Base-by-base conservation (phyloP, 2,113 vertebrate species). In the Cnemophilus loriae region DNA sequence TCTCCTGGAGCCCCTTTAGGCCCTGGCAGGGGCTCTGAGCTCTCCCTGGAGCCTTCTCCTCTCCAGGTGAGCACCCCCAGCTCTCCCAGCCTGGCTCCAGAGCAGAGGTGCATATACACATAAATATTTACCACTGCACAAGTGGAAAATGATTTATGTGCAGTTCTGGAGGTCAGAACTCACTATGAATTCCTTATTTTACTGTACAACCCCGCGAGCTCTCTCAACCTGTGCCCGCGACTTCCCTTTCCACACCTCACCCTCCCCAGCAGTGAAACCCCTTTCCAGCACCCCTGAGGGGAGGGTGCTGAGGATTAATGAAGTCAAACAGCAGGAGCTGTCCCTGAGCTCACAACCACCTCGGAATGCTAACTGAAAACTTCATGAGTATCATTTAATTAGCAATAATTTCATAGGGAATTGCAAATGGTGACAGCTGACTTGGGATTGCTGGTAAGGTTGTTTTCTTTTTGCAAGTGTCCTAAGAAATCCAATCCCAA, bases 41-140 rank as follows among this genome's bases (percentile, higher is more conserved):
- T 71, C 67, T 71, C 35, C 50, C 35, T 80, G 67, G 3, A 88
- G 3, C 35, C 32, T 55, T 17, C 20, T 28, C 39, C 1, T 2
- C 13, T 22, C 41, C 56, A 70, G 42, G 30, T 1, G 3, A 15
- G 2, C 28, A 6, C 0, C 0, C 57, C 57, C 76, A 73, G 50
- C 30, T 42, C 16, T 70, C 4, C 39, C 56, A 78, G 74, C 4
- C 47, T 64, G 67, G 30, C 9, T 68, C 41, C 21, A 57, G 85
- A 41, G 30, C 41, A 63, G 57, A 42, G 42, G 11, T 79, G 30
- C 33, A 39, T 4, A 26, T 4, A 13, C n/a, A 60, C 23, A 79
- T 24, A 20, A 37, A 70, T 23, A 78, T 39, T 1, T 28, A 23
- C 16, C 37, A 75, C 24, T 30, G 68, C 53, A 56, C 28, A 81